Base-by-base conservation (phyloP, 2,888 invertebrate genomes). In the Stenodera caucasica region DNA sequence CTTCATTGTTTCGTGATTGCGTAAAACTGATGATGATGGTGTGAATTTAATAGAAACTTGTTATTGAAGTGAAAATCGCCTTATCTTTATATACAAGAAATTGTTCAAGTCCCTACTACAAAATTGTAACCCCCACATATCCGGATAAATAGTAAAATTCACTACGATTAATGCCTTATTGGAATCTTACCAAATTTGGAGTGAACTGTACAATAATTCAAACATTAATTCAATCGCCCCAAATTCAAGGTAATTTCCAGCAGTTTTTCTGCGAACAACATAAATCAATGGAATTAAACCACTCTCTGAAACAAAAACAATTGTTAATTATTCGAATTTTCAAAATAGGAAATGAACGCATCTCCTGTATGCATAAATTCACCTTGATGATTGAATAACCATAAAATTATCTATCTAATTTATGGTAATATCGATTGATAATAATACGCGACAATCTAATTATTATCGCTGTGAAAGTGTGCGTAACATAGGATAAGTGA, bases 1-100 rank as follows among this genome's bases (percentile, higher is more conserved):
- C 61, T 68, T 64, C 68, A 68, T 68, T 67, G 63, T 64, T 37
- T 26, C 29, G 4, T n/a, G n/a, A n/a, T n/a, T n/a, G n/a, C n/a
- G n/a, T n/a, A n/a, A n/a, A n/a, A n/a, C n/a, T n/a, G n/a, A n/a
- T n/a, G n/a, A n/a, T n/a, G n/a, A 40, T 54, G 32, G 12, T 55
- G 30, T 33, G 54, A 12, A 58, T 8, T 9, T 14, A 57, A 54
- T 30, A 45, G 53, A 55, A 63, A 69, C 67, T 69, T 61, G 61
- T 58, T 63, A n/a, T 40, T 45, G 9, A 58, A 55, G 66, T 65
- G 66, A 67, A 69, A 67, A 65, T 58, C 61, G 52, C 59, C 53
- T 56, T 54, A 59, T 63, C 62, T 68, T 65, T 67, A 67, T 67
- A 67, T 60, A 59, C 61, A 64, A 51, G 50, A 56, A 60, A 57